Percentiles rank a stretch among this genome's conserved stretches.
These are phyloP conservation scores for Guaruba guarouba DNA, from an alignment of 2,113 vertebrate genomes.

Conservation along the genomic window DNA sequence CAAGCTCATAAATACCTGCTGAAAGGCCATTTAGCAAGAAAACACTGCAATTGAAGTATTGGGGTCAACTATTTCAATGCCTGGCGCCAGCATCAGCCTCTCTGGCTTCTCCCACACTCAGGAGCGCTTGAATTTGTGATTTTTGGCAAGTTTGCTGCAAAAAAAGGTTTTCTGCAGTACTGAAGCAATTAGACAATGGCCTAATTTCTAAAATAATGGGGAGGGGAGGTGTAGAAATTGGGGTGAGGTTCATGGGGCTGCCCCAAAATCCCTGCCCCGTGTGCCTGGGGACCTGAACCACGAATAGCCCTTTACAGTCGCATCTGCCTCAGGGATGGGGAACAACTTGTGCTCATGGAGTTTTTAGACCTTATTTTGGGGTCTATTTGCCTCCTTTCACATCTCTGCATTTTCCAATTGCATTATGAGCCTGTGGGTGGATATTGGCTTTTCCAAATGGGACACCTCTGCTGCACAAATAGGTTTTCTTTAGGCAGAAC, in stretches of 20 bases:
- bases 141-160: not conserved
- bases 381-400: not conserved
- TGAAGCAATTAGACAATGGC: accelerated
- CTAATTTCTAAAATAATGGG: not conserved
- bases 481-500: not conserved
- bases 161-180: not conserved
- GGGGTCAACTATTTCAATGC: not conserved
- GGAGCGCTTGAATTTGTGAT: not conserved
- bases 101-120: accelerated
- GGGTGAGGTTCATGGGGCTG: not conserved
- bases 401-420: not conserved
- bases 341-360: not conserved
- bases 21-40: not conserved
- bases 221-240: not conserved
- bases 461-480: not conserved
- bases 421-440: not conserved
- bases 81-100: accelerated
- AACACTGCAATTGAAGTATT: not conserved
- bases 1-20: not conserved
- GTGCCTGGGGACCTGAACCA: not conserved
- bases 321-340: too few relatives aligned
- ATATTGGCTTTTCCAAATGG: not conserved
- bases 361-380: not conserved
- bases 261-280: accelerated
- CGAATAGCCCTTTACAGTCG: not conserved